A percentile compares a stretch with the other conserved stretches of the same genome.
Conservation (phyloP, 2,888 invertebrate genomes). For the Drosophila percnosoma region DNA sequence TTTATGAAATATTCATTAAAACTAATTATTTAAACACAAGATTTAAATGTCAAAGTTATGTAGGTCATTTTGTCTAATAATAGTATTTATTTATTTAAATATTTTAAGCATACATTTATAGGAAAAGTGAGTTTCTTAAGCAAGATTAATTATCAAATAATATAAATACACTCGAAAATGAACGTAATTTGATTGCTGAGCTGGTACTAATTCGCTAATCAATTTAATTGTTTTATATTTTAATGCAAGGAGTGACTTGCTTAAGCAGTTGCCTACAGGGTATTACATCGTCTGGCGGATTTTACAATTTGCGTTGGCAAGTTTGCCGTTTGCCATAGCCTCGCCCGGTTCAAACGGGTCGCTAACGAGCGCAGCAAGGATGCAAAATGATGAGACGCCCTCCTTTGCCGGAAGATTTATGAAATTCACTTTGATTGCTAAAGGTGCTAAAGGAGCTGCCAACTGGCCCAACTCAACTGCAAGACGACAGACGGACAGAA, state of each 20-base stretch:
- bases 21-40: background rate
- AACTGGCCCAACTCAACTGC: background rate
- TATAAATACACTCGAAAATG: too few species aligned
- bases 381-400: conserved; percentile 44
- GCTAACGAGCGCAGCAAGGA: conserved; percentile 64
- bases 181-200: too few species aligned
- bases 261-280: conserved; percentile 16
- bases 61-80: background rate
- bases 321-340: conserved; percentile 1
- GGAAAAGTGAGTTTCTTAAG: too few species aligned
- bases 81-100: background rate
- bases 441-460: conserved; percentile 19
- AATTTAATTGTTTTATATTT: too few species aligned
- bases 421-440: conserved; percentile 53
- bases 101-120: background rate
- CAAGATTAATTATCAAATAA: background rate
- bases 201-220: too few species aligned
- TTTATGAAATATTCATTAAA: background rate
- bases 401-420: conserved; percentile 41
- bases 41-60: background rate
- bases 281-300: background rate
- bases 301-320: conserved; percentile 3
- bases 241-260: background rate
- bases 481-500: background rate
- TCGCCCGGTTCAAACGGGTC: conserved; percentile 30